These are phyloP conservation scores for Tyrannus savana DNA, from an alignment of 2,113 vertebrate genomes.

Conservation along the genomic window DNA sequence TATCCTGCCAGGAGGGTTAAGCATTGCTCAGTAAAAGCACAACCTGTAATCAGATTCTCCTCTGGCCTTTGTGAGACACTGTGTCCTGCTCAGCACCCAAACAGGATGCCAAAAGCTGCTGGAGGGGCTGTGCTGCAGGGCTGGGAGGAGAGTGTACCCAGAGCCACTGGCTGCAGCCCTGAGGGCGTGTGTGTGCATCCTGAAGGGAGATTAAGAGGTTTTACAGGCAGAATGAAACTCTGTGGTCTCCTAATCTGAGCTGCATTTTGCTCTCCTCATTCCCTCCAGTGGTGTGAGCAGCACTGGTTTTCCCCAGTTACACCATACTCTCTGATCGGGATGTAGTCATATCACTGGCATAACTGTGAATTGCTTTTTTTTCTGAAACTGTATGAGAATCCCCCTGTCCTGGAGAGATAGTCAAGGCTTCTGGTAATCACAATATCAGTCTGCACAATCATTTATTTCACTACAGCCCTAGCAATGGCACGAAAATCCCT, in stretches of 20 bases:
- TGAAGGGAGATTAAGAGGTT: neutral
- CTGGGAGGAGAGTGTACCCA: neutral
- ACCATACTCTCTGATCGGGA: neutral
- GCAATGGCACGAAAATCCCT: neutral
- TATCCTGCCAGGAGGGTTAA: neutral
- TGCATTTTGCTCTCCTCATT: neutral
- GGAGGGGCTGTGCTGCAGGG: neutral
- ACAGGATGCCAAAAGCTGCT: neutral
- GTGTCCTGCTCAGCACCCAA: accelerated
- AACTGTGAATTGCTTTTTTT: neutral
- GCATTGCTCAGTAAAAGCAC: neutral
- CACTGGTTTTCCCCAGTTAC: neutral
- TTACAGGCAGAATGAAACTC: neutral
- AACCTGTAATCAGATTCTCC: neutral
- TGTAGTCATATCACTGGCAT: accelerated
- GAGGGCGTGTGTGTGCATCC: too few relatives aligned
- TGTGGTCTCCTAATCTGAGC: neutral
- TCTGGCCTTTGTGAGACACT: neutral
- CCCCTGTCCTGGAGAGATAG: neutral
- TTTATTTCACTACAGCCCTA: neutral
- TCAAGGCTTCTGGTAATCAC: neutral
- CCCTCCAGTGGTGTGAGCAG: neutral
- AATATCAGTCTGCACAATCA: neutral
- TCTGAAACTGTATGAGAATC: neutral
- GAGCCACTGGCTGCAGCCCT: neutral